Base-by-base conservation (phyloP, 2,113 vertebrate species). In the Zapus hudsonius region DNA sequence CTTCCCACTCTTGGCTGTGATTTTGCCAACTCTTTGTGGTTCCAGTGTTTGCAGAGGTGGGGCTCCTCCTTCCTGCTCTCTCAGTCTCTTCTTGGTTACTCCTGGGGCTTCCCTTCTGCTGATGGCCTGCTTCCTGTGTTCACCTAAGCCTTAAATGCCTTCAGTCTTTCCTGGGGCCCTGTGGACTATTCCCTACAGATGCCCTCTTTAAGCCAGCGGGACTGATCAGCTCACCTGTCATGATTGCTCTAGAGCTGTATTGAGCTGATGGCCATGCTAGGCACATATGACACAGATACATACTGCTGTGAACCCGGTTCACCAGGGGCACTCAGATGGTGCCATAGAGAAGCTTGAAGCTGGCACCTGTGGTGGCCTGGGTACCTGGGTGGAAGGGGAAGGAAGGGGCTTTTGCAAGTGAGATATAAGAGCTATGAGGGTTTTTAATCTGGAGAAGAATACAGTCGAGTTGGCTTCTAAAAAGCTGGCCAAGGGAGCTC, bases 221-320 rank as follows among this genome's bases (percentile, higher is more conserved):
- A 83, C 2, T 55, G 3, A 31, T 3, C 64, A 44, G 20, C 82
- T n/a, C 27, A 27, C 29, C 7, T 0, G 10, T 69, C 44, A 19
- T 9, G 15, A 42, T 16, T 42, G 64, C 86, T 42, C 27, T 13
- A 64, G 76, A n/a, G 36, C 31, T 42, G 85, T 40, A 55, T 6
- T n/a, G 44, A 36, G 64, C 31, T 15, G 27, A 16, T 22, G n/a
- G 9, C 4, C 7, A 0, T 1, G 0, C 29, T 40, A 29, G 76
- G 80, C 1, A 19, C 27, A 7, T 7, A 29, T 70, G 42, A 55
- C 7, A 1, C 40, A 52, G 74, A 12, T 4, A 22, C 25, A 27
- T 2, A 15, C 57, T 20, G 31, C 83, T 20, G 33, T 61, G 3
- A 29, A 29, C 42, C n/a, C 57, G 13, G 8, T 13, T 75, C 44